Percentiles rank a stretch among this genome's conserved stretches.
These are phyloP conservation scores for Embiotoca jacksoni DNA, from an alignment of 2,113 vertebrate species.

Conservation along the genomic window DNA sequence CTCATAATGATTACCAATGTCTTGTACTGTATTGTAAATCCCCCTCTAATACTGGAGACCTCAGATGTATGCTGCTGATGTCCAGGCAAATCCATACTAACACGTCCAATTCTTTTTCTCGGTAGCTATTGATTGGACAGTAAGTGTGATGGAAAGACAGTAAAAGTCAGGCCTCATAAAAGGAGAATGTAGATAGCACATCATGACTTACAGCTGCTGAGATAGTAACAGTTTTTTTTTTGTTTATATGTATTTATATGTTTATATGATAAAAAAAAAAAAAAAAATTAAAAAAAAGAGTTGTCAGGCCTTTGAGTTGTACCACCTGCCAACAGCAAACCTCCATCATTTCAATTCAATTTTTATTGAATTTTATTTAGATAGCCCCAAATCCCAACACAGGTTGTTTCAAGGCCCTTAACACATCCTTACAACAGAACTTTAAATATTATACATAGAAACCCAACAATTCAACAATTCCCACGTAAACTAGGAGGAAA, in stretches of 20 bases:
- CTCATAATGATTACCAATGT: slow-evolving; percentile 57
- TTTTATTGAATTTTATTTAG: no score
- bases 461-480: no score
- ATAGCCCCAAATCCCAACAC: no score
- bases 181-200: background rate
- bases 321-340: slow-evolving; percentile 24
- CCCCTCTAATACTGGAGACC: slow-evolving; percentile 31
- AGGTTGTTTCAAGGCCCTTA: no score
- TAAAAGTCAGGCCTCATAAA: slow-evolving; percentile 12
- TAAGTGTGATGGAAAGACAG: slow-evolving; percentile 18
- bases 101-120: slow-evolving; percentile 2
- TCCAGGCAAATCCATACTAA: slow-evolving; percentile 36
- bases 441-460: no score
- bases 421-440: no score
- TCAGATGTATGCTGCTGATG: slow-evolving; percentile 12
- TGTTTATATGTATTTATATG: background rate
- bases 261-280: slow-evolving; percentile 11
- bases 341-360: no score
- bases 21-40: slow-evolving; percentile 57
- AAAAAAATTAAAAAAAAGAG: slow-evolving; percentile 12
- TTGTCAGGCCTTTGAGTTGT: slow-evolving; percentile 7
- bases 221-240: slow-evolving; percentile 23
- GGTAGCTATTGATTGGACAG: slow-evolving; percentile 36
- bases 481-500: no score
- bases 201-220: slow-evolving; percentile 1